Evolutionary conservation across 2,797 vertebrate species (phyloP).

Genomic region (Ciconia nigra): DNA sequence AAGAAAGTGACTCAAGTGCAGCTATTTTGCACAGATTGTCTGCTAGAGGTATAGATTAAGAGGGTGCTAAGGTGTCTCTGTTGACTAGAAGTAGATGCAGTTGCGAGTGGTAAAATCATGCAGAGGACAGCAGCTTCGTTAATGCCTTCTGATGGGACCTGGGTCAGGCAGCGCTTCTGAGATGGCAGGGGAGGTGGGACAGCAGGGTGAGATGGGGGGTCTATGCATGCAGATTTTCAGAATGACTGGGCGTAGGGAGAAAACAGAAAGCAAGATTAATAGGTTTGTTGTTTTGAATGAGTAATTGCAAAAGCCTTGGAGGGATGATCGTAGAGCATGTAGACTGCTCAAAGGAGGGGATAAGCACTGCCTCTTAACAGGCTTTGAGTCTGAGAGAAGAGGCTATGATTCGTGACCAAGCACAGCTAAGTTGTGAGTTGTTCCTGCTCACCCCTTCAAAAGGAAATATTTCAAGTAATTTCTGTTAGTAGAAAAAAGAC

Average conservation of each 20-base stretch:
- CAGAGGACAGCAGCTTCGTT: background rate
- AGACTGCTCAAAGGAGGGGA: background rate
- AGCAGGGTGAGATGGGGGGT: background rate
- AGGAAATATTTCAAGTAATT: background rate
- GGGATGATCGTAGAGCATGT: no score
- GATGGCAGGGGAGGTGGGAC: no score
- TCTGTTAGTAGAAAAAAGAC: background rate
- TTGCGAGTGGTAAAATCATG: background rate
- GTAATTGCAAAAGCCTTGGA: background rate
- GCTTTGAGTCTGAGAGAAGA: background rate
- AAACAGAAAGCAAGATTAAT: background rate
- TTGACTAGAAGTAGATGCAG: background rate
- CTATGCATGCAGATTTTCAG: background rate
- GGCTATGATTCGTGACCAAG: background rate
- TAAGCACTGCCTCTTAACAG: background rate
- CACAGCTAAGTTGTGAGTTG: background rate
- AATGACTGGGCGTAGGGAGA: background rate
- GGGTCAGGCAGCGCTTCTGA: background rate
- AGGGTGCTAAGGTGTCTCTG: background rate
- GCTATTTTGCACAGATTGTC: background rate
- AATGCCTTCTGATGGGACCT: background rate
- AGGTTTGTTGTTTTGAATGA: background rate
- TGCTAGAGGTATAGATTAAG: background rate
- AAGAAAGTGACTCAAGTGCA: background rate
- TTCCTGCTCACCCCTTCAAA: background rate